Base-by-base conservation (phyloP, 2,888 invertebrate species). In the Phortica magna region DNA sequence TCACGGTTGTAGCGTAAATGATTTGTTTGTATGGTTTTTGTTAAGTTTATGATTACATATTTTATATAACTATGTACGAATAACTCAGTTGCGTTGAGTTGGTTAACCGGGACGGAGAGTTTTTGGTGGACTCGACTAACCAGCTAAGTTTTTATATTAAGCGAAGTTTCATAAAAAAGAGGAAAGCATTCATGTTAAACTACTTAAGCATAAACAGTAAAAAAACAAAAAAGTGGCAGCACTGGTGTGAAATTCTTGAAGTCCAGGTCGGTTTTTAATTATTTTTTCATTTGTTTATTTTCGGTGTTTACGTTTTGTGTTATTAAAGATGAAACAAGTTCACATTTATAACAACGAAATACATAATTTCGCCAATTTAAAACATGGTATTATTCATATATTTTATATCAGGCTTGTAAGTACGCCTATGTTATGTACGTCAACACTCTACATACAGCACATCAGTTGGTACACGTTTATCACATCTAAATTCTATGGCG, bases 1-100 rank as follows among this genome's bases (percentile, higher is more conserved):
- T 72, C 76, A 76, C 42, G 59, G 10, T 43, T 48, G 48, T 12
- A 48, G 5, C 7, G 59, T 9, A 19, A 61, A 61, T 48, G 19
- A 61, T 10, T 61, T n/a, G 59, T 61, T 19, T 61, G 59, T 61
- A 19, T 22, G 17, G 19, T n/a, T 61, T 10, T 61, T n/a, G 59
- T 61, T 61, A 17, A 4, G 22, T 61, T 22, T 61, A 10, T 61
- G 55, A 14, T 55, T 55, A 14, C 12, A n/a, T 55, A 55, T 59
- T 59, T 59, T n/a, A 19, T 48, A 12, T 48, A 12, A n/a, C n/a
- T n/a, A n/a, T n/a, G n/a, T n/a, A n/a, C n/a, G 1, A 48, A 48
- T 12, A 48, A 48, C 48, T 48, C 48, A 48, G 48, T 48, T 48
- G 14, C 9, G 10, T 12, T 48, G 10, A 48, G 48, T 48, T 48